Evolutionary conservation across 2,113 vertebrate genomes (phyloP).

Genomic region (Sturnira hondurensis): DNA sequence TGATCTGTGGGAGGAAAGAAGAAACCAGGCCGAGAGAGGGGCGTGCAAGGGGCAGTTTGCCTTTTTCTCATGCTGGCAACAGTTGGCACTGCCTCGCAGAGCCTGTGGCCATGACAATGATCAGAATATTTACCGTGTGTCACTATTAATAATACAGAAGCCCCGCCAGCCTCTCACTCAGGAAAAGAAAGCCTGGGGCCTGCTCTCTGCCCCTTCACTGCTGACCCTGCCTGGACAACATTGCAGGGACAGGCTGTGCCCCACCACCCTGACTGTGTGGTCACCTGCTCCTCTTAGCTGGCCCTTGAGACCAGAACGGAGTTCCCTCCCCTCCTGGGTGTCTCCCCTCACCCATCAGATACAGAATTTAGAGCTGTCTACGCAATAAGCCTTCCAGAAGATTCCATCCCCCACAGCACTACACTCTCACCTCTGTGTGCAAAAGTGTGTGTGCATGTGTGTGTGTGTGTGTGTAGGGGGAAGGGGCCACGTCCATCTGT

Average conservation of each 20-base stretch:
- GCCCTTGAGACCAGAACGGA: not conserved
- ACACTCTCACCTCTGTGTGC: not conserved
- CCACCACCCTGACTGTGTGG: not conserved
- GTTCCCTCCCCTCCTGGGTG: not conserved
- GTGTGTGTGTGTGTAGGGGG: not conserved
- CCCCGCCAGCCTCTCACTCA: not conserved
- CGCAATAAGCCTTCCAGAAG: not conserved
- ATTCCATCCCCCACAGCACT: not conserved
- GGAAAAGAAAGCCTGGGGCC: not conserved
- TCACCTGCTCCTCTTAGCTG: not conserved
- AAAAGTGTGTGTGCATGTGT: not conserved
- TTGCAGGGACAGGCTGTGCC: not conserved
- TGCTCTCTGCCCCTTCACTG: not conserved
- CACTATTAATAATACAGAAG: constrained; percentile 51
- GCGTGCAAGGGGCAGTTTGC: accelerated
- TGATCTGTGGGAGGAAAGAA: not conserved
- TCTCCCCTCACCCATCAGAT: not conserved
- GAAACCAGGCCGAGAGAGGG: not conserved
- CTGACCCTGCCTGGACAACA: not conserved
- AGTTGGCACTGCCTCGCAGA: constrained; percentile 29
- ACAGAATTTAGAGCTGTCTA: not conserved
- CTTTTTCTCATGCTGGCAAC: not conserved
- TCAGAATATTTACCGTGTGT: constrained; percentile 59
- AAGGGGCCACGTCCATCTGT: not conserved
- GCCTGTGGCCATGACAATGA: constrained; percentile 54